phyloP scores from a whole-genome alignment of 2,888 invertebrate species.

The Gisinianus flammeolus region DNA sequence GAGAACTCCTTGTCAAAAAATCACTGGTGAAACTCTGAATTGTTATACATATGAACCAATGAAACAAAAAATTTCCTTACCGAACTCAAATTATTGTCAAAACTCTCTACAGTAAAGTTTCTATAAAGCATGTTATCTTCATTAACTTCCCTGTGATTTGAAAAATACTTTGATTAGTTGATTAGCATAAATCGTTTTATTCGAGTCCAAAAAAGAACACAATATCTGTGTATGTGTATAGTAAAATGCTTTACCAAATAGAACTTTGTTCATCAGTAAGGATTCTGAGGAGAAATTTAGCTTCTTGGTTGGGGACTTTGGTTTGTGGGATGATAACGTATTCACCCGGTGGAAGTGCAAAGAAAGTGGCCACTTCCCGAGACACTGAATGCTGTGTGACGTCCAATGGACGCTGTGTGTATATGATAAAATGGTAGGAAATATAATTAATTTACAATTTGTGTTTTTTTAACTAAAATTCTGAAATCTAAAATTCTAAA shows the following conservation, averaged over 20 bases:
- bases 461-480: too few relatives aligned
- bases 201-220: too few relatives aligned
- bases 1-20: not conserved
- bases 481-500: too few relatives aligned
- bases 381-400: conserved; percentile 72
- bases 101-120: conserved; percentile 69
- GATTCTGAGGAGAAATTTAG: conserved; percentile 73
- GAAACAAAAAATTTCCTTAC: conserved; percentile 62
- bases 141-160: conserved; percentile 71
- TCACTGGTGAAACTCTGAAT: not conserved
- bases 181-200: too few relatives aligned
- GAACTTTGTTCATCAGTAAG: conserved; percentile 75
- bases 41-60: not conserved
- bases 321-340: conserved; percentile 78
- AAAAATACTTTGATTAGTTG: not conserved
- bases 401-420: conserved; percentile 70
- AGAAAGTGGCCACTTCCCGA: conserved; percentile 74
- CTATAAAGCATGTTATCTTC: conserved; percentile 75
- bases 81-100: conserved; percentile 67
- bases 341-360: conserved; percentile 75
- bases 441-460: too few relatives aligned
- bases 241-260: conserved; percentile 68
- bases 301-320: conserved; percentile 71
- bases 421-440: too few relatives aligned
- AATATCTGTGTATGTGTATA: too few relatives aligned